Conservation (phyloP, 2,797 vertebrate genomes). For the Rhincodon typus region DNA sequence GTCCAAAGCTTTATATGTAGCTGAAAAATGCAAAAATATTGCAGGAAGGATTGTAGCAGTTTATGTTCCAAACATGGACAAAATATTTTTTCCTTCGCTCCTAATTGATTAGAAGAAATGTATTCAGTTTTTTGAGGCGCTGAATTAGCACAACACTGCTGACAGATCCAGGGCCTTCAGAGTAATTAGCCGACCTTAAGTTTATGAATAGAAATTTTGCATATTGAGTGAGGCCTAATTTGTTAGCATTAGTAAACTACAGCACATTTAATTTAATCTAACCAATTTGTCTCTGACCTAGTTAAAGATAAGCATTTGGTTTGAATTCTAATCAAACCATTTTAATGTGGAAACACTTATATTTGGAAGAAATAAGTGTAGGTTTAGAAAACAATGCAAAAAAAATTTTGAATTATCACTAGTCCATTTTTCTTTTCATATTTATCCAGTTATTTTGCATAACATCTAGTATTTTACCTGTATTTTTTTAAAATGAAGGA, state of each 20-base stretch:
- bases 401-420: neutral
- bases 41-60: constrained; percentile 34
- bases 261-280: constrained; percentile 56
- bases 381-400: neutral
- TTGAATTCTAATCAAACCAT: neutral
- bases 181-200: constrained; percentile 48
- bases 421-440: neutral
- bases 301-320: constrained; percentile 51
- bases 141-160: constrained; percentile 50
- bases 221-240: constrained; percentile 54
- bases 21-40: neutral
- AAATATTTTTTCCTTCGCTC: constrained; percentile 38
- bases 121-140: constrained; percentile 50
- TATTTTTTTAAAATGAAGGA: neutral
- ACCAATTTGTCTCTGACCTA: constrained; percentile 49
- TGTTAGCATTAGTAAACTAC: constrained; percentile 57
- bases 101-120: constrained; percentile 49
- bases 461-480: neutral
- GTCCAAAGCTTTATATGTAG: constrained; percentile 39
- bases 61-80: constrained; percentile 46
- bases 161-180: constrained; percentile 42
- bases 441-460: neutral
- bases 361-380: neutral
- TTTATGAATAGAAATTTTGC: constrained; percentile 47
- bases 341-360: neutral